These are phyloP conservation scores for Macrosteles quadrilineatus DNA, from an alignment of 1,140 invertebrate genomes.

Conservation along the genomic window DNA sequence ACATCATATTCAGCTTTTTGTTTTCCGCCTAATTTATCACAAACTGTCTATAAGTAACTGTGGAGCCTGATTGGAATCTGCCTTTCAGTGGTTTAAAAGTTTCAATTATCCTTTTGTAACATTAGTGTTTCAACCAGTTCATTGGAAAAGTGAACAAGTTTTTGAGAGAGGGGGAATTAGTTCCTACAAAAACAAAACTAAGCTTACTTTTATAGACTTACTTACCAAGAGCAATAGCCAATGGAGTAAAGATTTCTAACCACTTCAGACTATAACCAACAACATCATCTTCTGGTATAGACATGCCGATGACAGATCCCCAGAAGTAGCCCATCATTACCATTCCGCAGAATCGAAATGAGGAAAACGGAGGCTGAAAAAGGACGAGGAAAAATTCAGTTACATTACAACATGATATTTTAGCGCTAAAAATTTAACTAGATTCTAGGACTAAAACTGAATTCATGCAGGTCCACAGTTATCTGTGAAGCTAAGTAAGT, in stretches of 20 bases:
- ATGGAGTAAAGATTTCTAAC: constrained; percentile 69
- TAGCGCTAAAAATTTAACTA: background rate
- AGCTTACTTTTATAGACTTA: too few relatives aligned
- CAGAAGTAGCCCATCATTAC: constrained; percentile 78
- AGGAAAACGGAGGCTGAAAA: constrained; percentile 64
- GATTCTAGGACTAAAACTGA: background rate
- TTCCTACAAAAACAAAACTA: too few relatives aligned
- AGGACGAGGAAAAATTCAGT: constrained; percentile 32
- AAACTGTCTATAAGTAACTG: too few relatives aligned
- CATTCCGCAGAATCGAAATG: constrained; percentile 72
- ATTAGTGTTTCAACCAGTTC: too few relatives aligned
- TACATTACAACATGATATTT: background rate
- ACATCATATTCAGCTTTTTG: too few relatives aligned
- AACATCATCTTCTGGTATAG: constrained; percentile 75
- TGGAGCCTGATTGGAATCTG: too few relatives aligned
- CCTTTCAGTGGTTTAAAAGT: too few relatives aligned
- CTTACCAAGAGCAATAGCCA: constrained; percentile 73
- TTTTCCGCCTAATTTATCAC: too few relatives aligned
- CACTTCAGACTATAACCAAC: constrained; percentile 68
- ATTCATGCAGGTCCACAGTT: background rate
- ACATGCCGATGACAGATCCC: constrained; percentile 70
- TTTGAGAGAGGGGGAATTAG: too few relatives aligned
- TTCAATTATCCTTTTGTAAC: too few relatives aligned
- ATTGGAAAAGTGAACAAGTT: too few relatives aligned
- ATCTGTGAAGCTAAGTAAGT: too few relatives aligned